Conservation (phyloP, 1,140 invertebrate species). For the Steinernema khuongi region DNA sequence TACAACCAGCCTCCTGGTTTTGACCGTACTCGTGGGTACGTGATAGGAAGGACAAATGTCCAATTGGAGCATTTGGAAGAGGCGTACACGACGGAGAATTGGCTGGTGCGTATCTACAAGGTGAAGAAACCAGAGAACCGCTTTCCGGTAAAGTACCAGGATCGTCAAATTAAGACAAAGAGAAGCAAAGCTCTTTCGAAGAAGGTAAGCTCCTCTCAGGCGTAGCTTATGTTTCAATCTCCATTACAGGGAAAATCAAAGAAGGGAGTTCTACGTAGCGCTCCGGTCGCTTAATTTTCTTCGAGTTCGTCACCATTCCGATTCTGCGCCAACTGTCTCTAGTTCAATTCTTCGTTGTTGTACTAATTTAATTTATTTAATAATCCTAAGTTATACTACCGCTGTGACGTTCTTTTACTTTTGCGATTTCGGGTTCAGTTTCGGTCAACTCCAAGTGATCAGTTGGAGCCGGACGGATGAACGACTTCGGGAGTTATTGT, state of each 20-base stretch:
- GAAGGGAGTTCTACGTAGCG: too few species aligned
- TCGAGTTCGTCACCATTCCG: too few species aligned
- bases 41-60: conserved; percentile 94
- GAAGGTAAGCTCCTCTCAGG: background rate
- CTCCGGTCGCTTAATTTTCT: too few species aligned
- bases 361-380: background rate
- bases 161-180: background rate
- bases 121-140: conserved; percentile 64
- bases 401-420: too few species aligned
- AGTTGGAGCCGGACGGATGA: too few species aligned
- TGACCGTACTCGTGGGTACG: conserved; percentile 83
- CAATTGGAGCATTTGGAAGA: conserved; percentile 92
- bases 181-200: background rate
- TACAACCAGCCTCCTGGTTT: conserved; percentile 75
- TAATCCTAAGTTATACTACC: too few species aligned
- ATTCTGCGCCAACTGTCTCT: background rate
- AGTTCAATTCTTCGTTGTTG: background rate
- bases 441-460: too few species aligned
- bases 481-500: background rate
- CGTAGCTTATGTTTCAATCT: background rate
- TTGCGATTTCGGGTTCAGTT: too few species aligned
- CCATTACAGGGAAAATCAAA: background rate
- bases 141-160: background rate
- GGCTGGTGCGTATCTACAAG: conserved; percentile 89
- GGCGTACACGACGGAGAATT: conserved; percentile 96